phyloP scores from a whole-genome alignment of 2,797 vertebrate genomes.

The Smutsia gigantea region DNA sequence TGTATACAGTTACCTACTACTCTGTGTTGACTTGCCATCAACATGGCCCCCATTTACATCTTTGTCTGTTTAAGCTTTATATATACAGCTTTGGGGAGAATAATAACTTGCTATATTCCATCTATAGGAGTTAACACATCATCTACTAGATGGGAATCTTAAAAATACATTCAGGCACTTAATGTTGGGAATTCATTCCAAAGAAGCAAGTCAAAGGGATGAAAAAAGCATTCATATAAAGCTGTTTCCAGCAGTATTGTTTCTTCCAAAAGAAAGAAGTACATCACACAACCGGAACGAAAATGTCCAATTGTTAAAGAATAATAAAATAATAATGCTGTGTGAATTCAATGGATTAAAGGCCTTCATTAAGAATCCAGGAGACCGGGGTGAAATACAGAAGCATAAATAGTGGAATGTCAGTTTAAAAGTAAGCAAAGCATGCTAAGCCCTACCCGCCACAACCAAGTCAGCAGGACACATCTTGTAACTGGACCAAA shows the following conservation, averaged over 20 bases:
- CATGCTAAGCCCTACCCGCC: neutral
- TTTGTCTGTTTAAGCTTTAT: neutral
- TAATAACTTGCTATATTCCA: neutral
- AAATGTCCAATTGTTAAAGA: neutral
- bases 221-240: neutral
- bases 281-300: neutral
- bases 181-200: neutral
- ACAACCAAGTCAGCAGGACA: neutral
- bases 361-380: neutral
- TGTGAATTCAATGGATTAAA: neutral
- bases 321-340: neutral
- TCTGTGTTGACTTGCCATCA: accelerated
- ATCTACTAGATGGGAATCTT: neutral
- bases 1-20: neutral
- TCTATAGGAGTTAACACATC: neutral
- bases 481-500: neutral
- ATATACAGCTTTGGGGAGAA: neutral
- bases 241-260: neutral
- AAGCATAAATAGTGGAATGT: neutral
- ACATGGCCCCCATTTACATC: neutral
- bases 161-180: neutral
- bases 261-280: neutral
- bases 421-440: neutral
- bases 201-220: neutral
- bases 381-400: neutral